Evolutionary conservation across 1,140 invertebrate genomes (phyloP), one percentile per base, ranked within the genome.

Genomic region (Chrysomallon squamiferum): DNA sequence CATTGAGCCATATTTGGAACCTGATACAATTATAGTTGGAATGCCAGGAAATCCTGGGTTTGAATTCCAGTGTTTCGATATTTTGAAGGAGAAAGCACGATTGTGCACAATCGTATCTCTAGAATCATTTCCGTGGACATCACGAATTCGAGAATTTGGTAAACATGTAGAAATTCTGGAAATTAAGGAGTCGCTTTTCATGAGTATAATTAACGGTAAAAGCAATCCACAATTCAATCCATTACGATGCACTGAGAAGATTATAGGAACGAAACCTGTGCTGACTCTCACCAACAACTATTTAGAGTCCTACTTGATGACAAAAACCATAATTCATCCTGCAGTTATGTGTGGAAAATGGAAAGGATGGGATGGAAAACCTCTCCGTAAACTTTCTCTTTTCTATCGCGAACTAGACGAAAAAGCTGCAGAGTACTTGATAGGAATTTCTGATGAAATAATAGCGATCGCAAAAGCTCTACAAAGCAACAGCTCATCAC

Each of bases 351-450:
- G 76, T 32, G 71, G 73, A 3, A 68, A 68, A 6, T 82, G 78
- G 78, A 72, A 69, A n/a, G 70, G 77, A 49, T 82, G 80, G 80
- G 69, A 82, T 62, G 72, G 74, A 13, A 72, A 79, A 59, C 63
- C 73, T 3, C 15, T 82, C 3, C 15, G 52, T 0, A 52, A 71
- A 32, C 65, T 65, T 43, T 77, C 78, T 1, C 62, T 76, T 2
- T 78, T 81, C 45, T 82, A 79, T 56, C 71, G 78, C 30, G 74
- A 63, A 7, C 45, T 82, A 7, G 63, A 71, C 33, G 71, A 74
- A 43, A 62, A 68, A 3, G 72, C 69, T 0, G 74, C 69, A 0
- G 60, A 69, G 11, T 25, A 76, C 2, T 25, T 81, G 15, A 57
- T 62, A 13, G 59, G 41, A 5, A 68, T 77, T 25, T 78, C 76